These are phyloP conservation scores for Bacillus rossius DNA, from an alignment of 1,140 invertebrate genomes.

Conservation along the genomic window DNA sequence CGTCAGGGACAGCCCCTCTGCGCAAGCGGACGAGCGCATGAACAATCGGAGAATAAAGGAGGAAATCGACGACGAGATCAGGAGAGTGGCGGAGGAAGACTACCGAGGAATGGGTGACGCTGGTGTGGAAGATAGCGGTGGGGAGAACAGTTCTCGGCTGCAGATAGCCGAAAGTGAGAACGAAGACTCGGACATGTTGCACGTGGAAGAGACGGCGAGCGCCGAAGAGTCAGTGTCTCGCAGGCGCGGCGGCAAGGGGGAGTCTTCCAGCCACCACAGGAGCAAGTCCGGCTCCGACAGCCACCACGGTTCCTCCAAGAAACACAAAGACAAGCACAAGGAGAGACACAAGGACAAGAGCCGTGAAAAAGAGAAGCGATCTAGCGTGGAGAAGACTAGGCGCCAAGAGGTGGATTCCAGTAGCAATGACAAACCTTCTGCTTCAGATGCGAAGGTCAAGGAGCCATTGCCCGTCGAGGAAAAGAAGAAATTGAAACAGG, in stretches of 20 bases:
- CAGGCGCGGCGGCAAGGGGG: too few relatives aligned
- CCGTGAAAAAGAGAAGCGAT: constrained; percentile 12
- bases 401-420: constrained; percentile 5
- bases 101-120: constrained; percentile 29
- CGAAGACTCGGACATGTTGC: too few relatives aligned
- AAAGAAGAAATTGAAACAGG: constrained; percentile 15
- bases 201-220: too few relatives aligned
- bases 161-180: background rate
- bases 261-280: too few relatives aligned
- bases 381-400: constrained; percentile 8
- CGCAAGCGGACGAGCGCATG: constrained; percentile 23
- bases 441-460: constrained; percentile 7
- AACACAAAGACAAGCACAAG: constrained; percentile 39
- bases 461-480: constrained; percentile 5
- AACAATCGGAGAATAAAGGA: constrained; percentile 29
- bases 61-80: constrained; percentile 22
- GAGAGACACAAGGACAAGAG: constrained; percentile 21
- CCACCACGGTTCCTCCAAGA: constrained; percentile 18
- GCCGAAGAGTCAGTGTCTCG: too few relatives aligned
- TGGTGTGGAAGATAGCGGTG: background rate
- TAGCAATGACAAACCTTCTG: background rate
- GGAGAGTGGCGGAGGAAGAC: constrained; percentile 25
- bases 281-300: too few relatives aligned
- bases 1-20: background rate
- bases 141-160: constrained; percentile 2